Evolutionary conservation across 2,113 vertebrate species (phyloP).

Genomic region (Dasypus novemcinctus): DNA sequence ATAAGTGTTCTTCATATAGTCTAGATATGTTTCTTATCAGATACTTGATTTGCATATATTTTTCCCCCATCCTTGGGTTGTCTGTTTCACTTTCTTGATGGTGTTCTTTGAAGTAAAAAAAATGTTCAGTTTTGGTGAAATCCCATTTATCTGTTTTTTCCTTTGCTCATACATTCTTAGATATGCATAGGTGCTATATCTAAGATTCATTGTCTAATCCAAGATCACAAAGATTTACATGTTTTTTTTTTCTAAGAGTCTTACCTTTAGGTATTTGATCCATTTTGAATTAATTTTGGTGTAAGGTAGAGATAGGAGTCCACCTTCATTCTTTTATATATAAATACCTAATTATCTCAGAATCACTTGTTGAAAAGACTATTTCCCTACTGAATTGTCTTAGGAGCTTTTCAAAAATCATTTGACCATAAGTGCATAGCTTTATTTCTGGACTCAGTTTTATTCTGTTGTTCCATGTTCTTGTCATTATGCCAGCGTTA

Average conservation of each 20-base stretch:
- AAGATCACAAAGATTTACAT: background rate
- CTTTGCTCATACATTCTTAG: background rate
- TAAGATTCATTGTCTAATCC: background rate
- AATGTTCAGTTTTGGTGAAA: background rate
- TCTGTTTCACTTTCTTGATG: background rate
- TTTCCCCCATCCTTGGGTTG: background rate
- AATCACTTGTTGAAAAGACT: background rate
- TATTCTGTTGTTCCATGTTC: background rate
- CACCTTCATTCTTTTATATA: background rate
- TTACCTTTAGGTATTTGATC: background rate
- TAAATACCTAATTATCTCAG: background rate
- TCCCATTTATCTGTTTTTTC: background rate
- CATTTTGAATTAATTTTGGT: background rate
- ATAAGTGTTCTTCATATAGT: background rate
- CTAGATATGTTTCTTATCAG: background rate
- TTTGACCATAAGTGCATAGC: background rate
- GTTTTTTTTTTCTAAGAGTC: background rate
- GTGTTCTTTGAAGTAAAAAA: background rate
- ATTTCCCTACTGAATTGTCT: background rate
- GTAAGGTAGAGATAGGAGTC: background rate
- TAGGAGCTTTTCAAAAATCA: background rate
- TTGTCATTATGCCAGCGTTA: background rate
- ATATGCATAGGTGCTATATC: background rate
- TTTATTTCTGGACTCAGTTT: background rate
- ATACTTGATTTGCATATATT: background rate